Conservation (phyloP, 2,113 vertebrate species). For the Cyanoliseus patagonus region DNA sequence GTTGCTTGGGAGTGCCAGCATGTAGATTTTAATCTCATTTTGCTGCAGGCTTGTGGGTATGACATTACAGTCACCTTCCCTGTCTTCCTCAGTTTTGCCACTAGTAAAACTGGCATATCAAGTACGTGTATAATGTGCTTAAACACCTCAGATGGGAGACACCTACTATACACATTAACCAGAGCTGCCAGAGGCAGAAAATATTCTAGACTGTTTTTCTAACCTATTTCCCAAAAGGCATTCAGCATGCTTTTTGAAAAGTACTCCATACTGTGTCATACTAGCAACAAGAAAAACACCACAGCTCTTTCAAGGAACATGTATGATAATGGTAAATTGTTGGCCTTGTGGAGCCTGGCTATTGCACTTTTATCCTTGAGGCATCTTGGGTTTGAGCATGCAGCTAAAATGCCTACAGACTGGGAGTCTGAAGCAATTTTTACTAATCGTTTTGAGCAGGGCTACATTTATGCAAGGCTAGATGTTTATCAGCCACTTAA, state of each 20-base stretch:
- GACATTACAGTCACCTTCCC: not conserved
- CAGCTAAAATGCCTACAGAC: not conserved
- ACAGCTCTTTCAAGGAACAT: not conserved
- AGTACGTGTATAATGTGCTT: not conserved
- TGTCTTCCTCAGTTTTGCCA: not conserved
- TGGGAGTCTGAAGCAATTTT: not conserved
- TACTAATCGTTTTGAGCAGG: not conserved
- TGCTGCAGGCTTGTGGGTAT: not conserved
- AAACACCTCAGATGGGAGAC: not conserved
- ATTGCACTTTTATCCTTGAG: not conserved
- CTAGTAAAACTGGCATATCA: not conserved
- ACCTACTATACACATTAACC: not conserved
- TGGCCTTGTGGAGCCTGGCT: not conserved
- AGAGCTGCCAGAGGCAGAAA: not conserved
- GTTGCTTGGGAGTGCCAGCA: not conserved
- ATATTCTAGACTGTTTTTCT: not conserved
- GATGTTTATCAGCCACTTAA: not conserved
- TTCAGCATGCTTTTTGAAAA: not conserved
- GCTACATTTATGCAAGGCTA: not conserved
- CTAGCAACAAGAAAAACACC: not conserved
- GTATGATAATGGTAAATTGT: not conserved
- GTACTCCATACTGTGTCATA: not conserved
- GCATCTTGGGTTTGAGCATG: not conserved
- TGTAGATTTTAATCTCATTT: not conserved
- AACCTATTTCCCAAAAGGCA: not conserved